phyloP scores from a whole-genome alignment of 2,113 vertebrate genomes.

The Dicaeum eximium region DNA sequence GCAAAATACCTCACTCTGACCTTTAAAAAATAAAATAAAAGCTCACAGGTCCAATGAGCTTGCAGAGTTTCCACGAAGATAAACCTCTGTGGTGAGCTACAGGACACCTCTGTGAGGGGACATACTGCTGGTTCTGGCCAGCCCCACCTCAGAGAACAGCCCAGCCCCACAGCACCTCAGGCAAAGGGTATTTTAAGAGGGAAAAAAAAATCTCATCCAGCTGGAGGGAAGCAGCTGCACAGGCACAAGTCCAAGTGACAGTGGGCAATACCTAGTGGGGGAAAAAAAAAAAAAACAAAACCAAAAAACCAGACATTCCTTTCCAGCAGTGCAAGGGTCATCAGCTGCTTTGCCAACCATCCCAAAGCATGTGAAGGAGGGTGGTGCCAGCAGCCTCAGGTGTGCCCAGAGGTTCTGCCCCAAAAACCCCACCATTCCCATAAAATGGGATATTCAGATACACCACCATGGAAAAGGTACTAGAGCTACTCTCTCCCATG shows the following conservation, averaged over 20 bases:
- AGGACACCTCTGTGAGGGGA: not conserved
- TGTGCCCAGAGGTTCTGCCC: not conserved
- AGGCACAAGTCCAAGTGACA: rapidly evolving
- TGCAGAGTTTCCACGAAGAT: not conserved
- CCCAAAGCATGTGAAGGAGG: rapidly evolving
- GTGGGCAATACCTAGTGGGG: not conserved
- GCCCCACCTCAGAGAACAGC: not conserved
- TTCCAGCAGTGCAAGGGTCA: not conserved
- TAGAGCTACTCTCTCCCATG: rapidly evolving
- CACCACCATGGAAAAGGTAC: not conserved
- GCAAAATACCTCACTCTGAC: not conserved
- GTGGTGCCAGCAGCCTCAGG: rapidly evolving
- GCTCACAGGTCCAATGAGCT: not conserved
- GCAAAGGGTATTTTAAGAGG: not conserved
- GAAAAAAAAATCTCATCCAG: not conserved
- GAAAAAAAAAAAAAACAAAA: not conserved
- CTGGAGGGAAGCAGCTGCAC: rapidly evolving
- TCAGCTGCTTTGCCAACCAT: not conserved
- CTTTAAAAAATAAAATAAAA: not conserved
- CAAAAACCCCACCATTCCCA: not conserved
- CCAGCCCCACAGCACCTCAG: no score
- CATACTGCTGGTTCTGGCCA: not conserved
- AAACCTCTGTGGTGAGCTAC: not conserved
- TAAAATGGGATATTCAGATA: rapidly evolving
- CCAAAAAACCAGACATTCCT: not conserved